Evolutionary conservation across 2,888 invertebrate genomes (phyloP).

Genomic region (Acrobasis repandana): DNA sequence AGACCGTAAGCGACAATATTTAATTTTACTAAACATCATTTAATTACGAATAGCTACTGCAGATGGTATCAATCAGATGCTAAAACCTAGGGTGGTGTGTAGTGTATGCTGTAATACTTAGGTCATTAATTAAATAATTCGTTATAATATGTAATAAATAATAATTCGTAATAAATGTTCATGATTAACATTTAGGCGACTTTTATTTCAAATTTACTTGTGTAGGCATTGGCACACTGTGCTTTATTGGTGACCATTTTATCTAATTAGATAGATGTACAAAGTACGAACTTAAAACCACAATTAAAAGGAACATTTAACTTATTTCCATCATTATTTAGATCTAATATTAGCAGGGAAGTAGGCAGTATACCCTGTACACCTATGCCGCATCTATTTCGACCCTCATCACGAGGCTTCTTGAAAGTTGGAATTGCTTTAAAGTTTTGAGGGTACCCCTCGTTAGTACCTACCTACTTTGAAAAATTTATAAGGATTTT

Average conservation of each 20-base stretch:
- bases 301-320: too few species aligned
- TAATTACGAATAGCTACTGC: constrained; percentile 32
- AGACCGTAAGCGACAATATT: constrained; percentile 47
- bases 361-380: too few species aligned
- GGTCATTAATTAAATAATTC: constrained; percentile 52
- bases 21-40: constrained; percentile 35
- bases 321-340: too few species aligned
- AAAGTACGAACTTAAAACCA: too few species aligned
- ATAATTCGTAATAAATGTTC: too few species aligned
- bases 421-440: too few species aligned
- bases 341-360: too few species aligned
- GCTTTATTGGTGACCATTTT: constrained; percentile 3
- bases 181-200: constrained; percentile 42
- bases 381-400: too few species aligned
- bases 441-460: too few species aligned
- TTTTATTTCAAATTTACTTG: constrained; percentile 34
- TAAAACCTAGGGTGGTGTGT: constrained; percentile 48
- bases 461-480: too few species aligned
- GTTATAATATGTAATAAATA: too few species aligned
- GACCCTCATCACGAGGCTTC: too few species aligned
- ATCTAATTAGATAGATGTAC: not conserved
- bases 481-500: not conserved
- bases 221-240: constrained; percentile 28
- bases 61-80: constrained; percentile 31
- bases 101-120: constrained; percentile 42